Base-by-base conservation (phyloP, 2,797 vertebrate species). In the Artibeus lituratus region DNA sequence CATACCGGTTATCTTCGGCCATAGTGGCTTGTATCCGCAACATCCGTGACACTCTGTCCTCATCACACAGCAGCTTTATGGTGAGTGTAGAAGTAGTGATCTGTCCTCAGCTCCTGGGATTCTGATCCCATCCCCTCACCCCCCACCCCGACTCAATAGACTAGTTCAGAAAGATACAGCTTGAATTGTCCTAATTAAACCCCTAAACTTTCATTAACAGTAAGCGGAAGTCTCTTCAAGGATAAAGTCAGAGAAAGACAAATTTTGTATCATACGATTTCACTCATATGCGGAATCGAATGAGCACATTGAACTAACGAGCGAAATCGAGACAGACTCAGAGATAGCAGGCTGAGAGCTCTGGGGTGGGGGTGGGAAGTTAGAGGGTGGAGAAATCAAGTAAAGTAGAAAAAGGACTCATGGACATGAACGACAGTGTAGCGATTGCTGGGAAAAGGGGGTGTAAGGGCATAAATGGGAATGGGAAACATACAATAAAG, bases 161-260 rank as follows among this genome's bases (percentile, higher is more conserved):
- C 51, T 53, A 74, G 18, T 62, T 91, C 55, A 76, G 14, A 96
- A 97, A 76, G 21, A 95, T 95, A 89, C 37, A 89, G 78, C 49
- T 44, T 57, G 62, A 81, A 15, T 81, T 62, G 67, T 81, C 92
- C 69, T 95, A 88, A 82, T 55, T 92, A 88, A 96, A 86, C 16
- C 21, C 32, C 62, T 78, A 18, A 15, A 83, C 80, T 94, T 94
- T 85, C 26, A 85, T 74, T 55, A 88, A 93, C 8, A 67, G 85
- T 59, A 59, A 83, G 3, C 94, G 37, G n/a, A 90, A 90, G 7
- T 44, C 55, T 92, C 7, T 83, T 1, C 11, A 8, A 55, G 11
- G 59, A 37, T 32, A 87, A 88, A 87, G 12, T 9, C 57, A 29
- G 57, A 57, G 55, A 59, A 59, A 59, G 57, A 59, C 24, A 57